These are phyloP conservation scores for Byasa hedistus DNA, from an alignment of 2,888 invertebrate species.

Conservation along the genomic window DNA sequence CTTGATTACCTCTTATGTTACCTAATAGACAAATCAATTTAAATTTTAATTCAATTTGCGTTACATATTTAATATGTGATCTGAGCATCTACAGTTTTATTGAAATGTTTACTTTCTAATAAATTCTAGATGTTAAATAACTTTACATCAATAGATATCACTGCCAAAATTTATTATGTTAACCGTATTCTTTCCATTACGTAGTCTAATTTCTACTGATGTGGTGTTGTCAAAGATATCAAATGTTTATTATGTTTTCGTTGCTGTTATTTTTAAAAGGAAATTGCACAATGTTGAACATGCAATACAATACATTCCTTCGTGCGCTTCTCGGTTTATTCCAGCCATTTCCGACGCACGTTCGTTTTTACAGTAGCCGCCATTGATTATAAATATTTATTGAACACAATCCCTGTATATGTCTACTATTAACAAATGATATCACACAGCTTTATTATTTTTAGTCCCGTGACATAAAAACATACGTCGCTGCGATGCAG, in stretches of 20 bases:
- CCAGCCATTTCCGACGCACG: constrained; percentile 54
- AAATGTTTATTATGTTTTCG: too few relatives aligned
- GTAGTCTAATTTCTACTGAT: not conserved
- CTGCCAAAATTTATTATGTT: too few relatives aligned
- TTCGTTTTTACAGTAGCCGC: constrained; percentile 38
- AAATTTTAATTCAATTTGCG: not conserved
- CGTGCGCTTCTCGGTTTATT: constrained; percentile 48
- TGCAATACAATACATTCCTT: constrained; percentile 48
- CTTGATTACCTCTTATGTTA: constrained; percentile 17
- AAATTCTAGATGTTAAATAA: not conserved
- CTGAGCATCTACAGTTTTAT: not conserved
- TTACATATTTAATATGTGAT: not conserved
- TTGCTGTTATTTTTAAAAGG: not conserved
- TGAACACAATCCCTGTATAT: not conserved
- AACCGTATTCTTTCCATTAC: not conserved
- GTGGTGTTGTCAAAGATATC: too few relatives aligned
- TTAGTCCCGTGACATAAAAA: too few relatives aligned
- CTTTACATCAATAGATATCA: not conserved
- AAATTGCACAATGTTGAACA: constrained; percentile 34
- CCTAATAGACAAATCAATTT: constrained; percentile 6
- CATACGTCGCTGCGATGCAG: too few relatives aligned
- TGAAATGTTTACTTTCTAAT: not conserved
- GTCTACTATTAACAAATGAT: not conserved
- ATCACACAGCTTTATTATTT: too few relatives aligned
- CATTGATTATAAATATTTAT: constrained; percentile 6